Base-by-base conservation (phyloP, 2,888 invertebrate genomes). In the Periphyllus acericola region DNA sequence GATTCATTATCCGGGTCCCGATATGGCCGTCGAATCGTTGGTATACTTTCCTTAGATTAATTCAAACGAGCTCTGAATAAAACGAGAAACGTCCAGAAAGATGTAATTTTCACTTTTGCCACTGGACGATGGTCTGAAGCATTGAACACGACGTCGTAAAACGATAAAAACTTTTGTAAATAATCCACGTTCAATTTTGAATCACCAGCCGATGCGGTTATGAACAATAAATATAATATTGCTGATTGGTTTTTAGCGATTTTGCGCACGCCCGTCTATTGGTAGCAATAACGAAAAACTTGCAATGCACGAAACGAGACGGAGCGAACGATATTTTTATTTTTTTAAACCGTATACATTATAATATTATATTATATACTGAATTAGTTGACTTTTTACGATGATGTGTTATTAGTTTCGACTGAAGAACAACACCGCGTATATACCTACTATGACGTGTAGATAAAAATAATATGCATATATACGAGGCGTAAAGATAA, bases 91-190 rank as follows among this genome's bases (percentile, higher is more conserved):
- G 32, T 14, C 36, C n/a, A 36, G 14, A n/a, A 66, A 68, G 71
- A 34, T 46, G 21, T n/a, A 81, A 71, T 71, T 68, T 81, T 71
- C 29, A 71, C 40, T 71, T 81, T 68, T 25, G 3, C 25, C n/a
- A 68, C 11, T 6, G 1, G 29, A 68, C n/a, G 9, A 6, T 19
- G 21, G 29, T 68, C 6, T 8, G 25, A 29, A 68, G 9, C 60
- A 25, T 60, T 11, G 52, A 52, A 52, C 11, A 52, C 52, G 52
- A 17, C 14, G 52, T 52, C 52, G 52, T 52, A 9, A 9, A 46
- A 60, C 4, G 60, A 60, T 19, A 25, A 25, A 1, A 60, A 60
- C 19, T 60, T 25, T 60, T 19, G 25, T 6, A 25, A 60, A 60
- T 25, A 60, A 60, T 60, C 4, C 3, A 21, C 25, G 25, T 60